These are phyloP conservation scores for Theristus sp. DNA, from an alignment of 2,888 invertebrate genomes.

Conservation along the genomic window DNA sequence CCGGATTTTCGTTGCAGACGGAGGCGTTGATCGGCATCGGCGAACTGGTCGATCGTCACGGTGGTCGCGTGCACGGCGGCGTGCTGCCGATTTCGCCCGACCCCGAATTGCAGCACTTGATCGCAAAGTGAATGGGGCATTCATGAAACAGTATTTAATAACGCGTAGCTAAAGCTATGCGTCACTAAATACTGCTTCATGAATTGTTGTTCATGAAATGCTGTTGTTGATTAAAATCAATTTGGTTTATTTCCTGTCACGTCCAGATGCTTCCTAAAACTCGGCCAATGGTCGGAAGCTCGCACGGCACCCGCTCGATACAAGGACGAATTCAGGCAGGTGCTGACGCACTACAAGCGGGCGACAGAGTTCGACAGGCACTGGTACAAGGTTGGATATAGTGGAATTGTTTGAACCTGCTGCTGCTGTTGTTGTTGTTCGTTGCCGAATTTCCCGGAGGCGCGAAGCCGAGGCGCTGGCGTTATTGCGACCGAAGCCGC, in stretches of 20 bases:
- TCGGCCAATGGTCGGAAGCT: slow-evolving; percentile 85
- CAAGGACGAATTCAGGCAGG: neutral
- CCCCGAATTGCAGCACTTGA: neutral
- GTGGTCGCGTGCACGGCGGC: neutral
- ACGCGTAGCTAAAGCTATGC: too few relatives aligned
- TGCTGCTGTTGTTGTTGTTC: neutral
- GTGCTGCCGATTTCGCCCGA: neutral
- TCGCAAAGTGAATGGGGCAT: too few relatives aligned
- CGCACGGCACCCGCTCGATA: slow-evolving; percentile 44
- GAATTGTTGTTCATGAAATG: slow-evolving; percentile 42
- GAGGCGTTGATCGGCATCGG: neutral
- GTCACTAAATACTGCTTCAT: too few relatives aligned
- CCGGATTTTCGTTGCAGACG: too few relatives aligned
- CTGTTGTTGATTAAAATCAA: too few relatives aligned
- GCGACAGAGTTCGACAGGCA: slow-evolving; percentile 63
- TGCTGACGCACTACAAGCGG: slow-evolving; percentile 48
- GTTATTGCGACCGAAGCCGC: too few relatives aligned
- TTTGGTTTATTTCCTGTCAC: too few relatives aligned
- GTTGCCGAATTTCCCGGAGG: too few relatives aligned
- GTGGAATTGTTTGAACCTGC: neutral
- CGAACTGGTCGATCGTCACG: neutral
- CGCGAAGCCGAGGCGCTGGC: too few relatives aligned
- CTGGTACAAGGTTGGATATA: slow-evolving; percentile 45
- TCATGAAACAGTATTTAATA: too few relatives aligned
- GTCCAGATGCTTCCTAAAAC: slow-evolving; percentile 74